These are phyloP conservation scores for Rotaria socialis DNA, from an alignment of 2,888 invertebrate species.

Conservation along the genomic window DNA sequence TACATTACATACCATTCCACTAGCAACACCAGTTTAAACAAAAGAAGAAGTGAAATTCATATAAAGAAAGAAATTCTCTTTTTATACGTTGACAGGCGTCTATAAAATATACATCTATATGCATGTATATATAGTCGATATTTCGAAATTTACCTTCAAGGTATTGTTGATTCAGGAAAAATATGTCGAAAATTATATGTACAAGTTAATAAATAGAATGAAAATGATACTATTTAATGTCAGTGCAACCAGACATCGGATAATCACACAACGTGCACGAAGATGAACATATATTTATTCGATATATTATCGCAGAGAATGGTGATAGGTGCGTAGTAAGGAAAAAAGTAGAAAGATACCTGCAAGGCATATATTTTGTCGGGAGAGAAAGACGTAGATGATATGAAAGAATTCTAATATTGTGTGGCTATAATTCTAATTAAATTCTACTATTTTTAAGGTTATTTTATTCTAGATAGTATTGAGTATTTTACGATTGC, in stretches of 20 bases:
- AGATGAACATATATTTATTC: neutral
- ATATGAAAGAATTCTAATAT: too few relatives aligned
- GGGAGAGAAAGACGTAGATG: constrained; percentile 4
- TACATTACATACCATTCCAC: constrained; percentile 16
- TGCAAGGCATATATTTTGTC: neutral
- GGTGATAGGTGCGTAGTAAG: neutral
- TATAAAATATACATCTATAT: neutral
- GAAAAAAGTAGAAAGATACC: neutral
- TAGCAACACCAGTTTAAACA: constrained; percentile 11
- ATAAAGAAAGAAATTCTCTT: constrained; percentile 13
- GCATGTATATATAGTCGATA: neutral
- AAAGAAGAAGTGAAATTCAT: constrained; percentile 9
- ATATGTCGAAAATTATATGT: neutral
- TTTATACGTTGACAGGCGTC: constrained; percentile 12
- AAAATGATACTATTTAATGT: neutral
- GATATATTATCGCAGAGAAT: neutral
- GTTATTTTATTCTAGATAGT: too few relatives aligned
- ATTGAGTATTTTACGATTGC: too few relatives aligned
- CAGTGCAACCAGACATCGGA: neutral
- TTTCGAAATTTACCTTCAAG: neutral
- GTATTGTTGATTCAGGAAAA: neutral
- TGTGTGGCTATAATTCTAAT: too few relatives aligned
- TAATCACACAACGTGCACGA: neutral
- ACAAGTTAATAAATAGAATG: neutral
- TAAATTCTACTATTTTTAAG: too few relatives aligned